phyloP scores from a whole-genome alignment of 2,888 invertebrate genomes.

The Pyrocoelia pectoralis region DNA sequence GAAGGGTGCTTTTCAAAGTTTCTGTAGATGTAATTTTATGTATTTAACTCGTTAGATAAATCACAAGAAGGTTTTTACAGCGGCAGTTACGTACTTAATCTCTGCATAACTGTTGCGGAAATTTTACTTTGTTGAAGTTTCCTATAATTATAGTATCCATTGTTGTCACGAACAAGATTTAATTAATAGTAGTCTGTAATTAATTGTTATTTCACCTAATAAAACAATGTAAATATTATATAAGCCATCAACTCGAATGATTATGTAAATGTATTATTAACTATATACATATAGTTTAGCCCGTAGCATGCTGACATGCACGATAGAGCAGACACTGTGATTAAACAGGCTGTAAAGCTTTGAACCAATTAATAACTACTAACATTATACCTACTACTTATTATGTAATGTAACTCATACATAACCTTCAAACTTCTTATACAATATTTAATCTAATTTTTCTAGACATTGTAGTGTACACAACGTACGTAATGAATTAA shows the following conservation, averaged over 20 bases:
- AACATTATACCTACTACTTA: constrained; percentile 25
- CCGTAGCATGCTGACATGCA: constrained; percentile 47
- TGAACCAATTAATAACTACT: constrained; percentile 46
- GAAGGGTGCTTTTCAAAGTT: neutral
- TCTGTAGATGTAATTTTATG: neutral
- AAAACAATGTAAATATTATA: constrained; percentile 26
- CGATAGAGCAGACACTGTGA: constrained; percentile 54
- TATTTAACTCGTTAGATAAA: neutral
- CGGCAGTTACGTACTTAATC: too few relatives aligned
- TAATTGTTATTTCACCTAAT: constrained; percentile 6
- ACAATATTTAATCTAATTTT: constrained; percentile 21
- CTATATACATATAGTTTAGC: constrained; percentile 31
- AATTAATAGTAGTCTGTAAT: neutral
- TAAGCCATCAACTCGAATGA: constrained; percentile 1
- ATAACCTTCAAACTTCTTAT: constrained; percentile 25
- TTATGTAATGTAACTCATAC: constrained; percentile 13
- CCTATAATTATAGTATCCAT: too few relatives aligned
- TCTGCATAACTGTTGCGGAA: too few relatives aligned
- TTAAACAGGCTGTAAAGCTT: constrained; percentile 51
- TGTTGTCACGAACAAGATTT: too few relatives aligned
- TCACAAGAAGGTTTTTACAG: too few relatives aligned
- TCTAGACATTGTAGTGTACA: constrained; percentile 2
- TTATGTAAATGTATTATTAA: constrained; percentile 27
- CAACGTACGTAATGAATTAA: neutral
- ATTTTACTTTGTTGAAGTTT: too few relatives aligned